Evolutionary conservation across 2,113 vertebrate genomes (phyloP), one percentile per base, ranked within the genome.

Genomic region (Gallinago media): DNA sequence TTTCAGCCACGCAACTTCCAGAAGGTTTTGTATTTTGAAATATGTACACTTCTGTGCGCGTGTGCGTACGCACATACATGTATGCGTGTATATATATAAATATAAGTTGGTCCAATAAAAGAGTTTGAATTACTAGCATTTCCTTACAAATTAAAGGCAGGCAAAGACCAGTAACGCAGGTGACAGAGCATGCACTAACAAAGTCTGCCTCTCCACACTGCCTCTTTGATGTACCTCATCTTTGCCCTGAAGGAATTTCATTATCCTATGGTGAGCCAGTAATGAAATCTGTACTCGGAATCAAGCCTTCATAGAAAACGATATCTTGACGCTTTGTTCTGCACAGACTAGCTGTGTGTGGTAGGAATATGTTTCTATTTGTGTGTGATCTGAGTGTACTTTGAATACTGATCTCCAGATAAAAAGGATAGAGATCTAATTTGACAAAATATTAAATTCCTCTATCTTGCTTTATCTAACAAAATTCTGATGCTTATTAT

Each of bases 271-370:
- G 93, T 85, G 87, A 96, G 93, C 93, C 68, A 71, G 86, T 97
- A 98, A 98, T 95, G 96, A 98, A 98, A 98, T 96, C 95, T 97
- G 93, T 96, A 85, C 95, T 97, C 82, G 73, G 93, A 98, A 96
- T 97, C 96, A 97, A 97, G 93, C 36, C 92, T 98, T 97, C 92
- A 93, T 83, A 97, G 96, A 92, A 90, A 97, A 95, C 16, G 84
- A 13, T 97, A 97, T 93, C 96, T 97, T 55, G 95, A 97, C 73
- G 97, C 84, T 97, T 98, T 97, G 95, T 97, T 98, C 96, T 96
- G 59, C 46, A 95, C 89, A 91, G 89, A 91, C 85, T 73, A 95
- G 95, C 96, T 95, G 93, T 94, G 92, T 98, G 96, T 95, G 94
- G 89, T 70, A 94, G 96, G 81, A 97, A 95, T 97, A 90, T 93